A percentile compares a stretch with the other conserved stretches of the same genome.
phyloP scores from a whole-genome alignment of 2,113 vertebrate genomes.

The Sylvilagus bachmani region DNA sequence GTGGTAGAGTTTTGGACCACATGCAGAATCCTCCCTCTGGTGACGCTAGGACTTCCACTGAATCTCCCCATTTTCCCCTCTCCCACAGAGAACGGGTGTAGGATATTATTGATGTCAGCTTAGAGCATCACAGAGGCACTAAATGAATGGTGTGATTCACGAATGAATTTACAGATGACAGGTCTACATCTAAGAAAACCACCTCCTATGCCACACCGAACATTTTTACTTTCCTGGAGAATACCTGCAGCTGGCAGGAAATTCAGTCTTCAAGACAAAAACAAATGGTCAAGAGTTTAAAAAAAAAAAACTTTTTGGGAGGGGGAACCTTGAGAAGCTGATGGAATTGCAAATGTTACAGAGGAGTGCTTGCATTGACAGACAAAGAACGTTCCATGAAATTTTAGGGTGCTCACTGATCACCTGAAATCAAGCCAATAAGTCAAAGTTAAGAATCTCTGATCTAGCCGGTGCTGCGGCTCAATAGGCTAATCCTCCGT shows the following conservation, averaged over 20 bases:
- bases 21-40: not conserved
- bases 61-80: not conserved
- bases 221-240: not conserved
- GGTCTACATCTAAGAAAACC: not conserved
- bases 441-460: not conserved
- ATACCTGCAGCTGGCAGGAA: not conserved
- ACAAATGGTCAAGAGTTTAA: not conserved
- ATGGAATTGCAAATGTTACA: not conserved
- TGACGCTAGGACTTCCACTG: not conserved
- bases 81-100: not conserved
- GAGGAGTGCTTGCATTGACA: not conserved
- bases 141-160: not conserved
- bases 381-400: not conserved
- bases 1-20: constrained; percentile 16
- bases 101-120: not conserved
- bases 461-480: no score
- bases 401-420: not conserved
- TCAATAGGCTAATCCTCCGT: no score
- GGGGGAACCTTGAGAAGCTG: not conserved
- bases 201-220: not conserved
- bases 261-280: not conserved
- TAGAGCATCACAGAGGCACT: not conserved
- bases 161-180: not conserved
- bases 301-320: not conserved
- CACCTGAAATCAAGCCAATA: not conserved